These are phyloP conservation scores for Spilosoma lubricipeda DNA, from an alignment of 2,888 invertebrate genomes.

Conservation along the genomic window DNA sequence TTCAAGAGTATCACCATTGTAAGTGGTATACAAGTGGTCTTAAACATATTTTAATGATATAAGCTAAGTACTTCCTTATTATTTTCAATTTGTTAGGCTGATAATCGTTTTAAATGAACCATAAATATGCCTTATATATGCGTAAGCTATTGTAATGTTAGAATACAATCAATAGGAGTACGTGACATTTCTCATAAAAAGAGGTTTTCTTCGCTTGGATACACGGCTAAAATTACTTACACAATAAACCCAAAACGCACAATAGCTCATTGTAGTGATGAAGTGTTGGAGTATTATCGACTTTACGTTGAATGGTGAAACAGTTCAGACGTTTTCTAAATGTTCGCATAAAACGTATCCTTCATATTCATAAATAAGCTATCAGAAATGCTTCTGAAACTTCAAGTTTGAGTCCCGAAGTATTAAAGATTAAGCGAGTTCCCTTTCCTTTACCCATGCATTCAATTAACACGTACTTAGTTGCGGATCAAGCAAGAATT, in stretches of 20 bases:
- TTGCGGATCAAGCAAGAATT: not conserved
- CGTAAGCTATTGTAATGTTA: not conserved
- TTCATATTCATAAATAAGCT: not conserved
- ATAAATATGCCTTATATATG: not conserved
- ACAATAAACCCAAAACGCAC: not conserved
- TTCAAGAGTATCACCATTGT: no score
- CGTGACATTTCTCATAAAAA: not conserved
- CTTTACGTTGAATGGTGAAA: not conserved
- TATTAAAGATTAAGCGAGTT: not conserved
- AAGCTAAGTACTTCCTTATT: not conserved
- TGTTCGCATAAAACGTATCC: not conserved
- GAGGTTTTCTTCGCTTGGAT: not conserved
- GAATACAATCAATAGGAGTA: not conserved
- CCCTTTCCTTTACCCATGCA: not conserved
- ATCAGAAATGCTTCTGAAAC: not conserved
- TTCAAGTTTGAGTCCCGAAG: not conserved
- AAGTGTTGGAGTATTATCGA: not conserved
- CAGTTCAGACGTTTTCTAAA: not conserved
- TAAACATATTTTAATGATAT: no score
- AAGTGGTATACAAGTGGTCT: no score
- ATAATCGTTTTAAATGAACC: not conserved
- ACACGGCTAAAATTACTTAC: not conserved
- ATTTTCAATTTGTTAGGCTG: no score
- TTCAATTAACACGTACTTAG: not conserved
- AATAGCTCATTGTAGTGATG: slow-evolving; percentile 1